Evolutionary conservation across 1,140 invertebrate species (phyloP), one percentile per base, ranked within the genome.

Genomic region (Oscheius sp.): DNA sequence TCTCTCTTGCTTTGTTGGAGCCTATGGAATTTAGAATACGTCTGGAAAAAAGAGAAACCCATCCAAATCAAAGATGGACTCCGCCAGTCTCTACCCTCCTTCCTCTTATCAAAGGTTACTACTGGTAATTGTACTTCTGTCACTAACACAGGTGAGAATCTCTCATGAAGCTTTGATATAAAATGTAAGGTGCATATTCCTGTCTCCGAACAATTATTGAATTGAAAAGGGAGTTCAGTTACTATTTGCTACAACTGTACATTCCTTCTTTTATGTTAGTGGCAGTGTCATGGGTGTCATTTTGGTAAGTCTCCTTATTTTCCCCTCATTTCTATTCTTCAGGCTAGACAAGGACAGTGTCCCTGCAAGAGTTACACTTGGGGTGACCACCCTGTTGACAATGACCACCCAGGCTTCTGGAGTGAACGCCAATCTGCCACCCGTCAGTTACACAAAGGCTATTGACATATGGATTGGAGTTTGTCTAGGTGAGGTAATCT

Each of bases 341-440:
- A n/a, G 94, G 94, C 87, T 96, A 82, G 94, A 97, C 88, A 93
- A 95, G 88, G 93, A 93, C 83, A 93, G 93, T 52, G 93, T 95
- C 71, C 93, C 93, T 38, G 81, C 82, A 2, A 87, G 93, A 15
- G 93, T 95, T 0, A 94, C 93, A 0, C 86, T 95, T 0, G 93
- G 93, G 1, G 92, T 94, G 38, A 94, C 92, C 29, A 93, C 92
- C 3, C 85, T 95, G 1, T 89, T 94, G 29, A 94, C 93, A 0
- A 87, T 95, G 1, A 93, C 92, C 2, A 94, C 93, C 1, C 93
- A 95, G 75, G 82, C 82, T 2, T 95, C 93, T 18, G 93, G 93
- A 81, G 95, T 96, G 84, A 96, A 96, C 87, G 93, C 93, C 65
- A 82, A 82, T 74, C 88, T 96, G 75, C 94, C 94, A 73, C 94